Conservation (phyloP, 2,113 vertebrate species). For the Chascanopsetta lugubris region DNA sequence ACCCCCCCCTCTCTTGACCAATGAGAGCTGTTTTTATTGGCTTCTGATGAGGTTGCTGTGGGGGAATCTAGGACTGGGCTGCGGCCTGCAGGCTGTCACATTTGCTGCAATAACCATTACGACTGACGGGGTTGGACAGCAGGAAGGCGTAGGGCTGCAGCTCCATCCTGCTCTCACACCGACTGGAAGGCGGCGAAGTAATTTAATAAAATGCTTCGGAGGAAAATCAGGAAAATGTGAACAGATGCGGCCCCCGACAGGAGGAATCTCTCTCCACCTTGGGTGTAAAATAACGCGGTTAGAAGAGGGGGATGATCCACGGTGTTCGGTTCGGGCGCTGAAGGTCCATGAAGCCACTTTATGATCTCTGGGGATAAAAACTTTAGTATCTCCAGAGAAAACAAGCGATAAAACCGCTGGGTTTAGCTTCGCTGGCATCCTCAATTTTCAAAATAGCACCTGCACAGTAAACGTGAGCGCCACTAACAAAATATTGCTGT, state of each 20-base stretch:
- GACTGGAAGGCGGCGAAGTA: conserved; percentile 47
- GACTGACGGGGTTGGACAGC: conserved; percentile 42
- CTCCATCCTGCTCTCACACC: conserved; percentile 36
- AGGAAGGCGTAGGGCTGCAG: conserved; percentile 21
- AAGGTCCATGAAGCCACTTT: conserved; percentile 31
- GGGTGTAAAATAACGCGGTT: conserved; percentile 33
- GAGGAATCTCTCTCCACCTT: conserved; percentile 27
- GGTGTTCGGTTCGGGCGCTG: conserved; percentile 20
- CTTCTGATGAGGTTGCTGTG: conserved; percentile 37
- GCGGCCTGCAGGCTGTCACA: conserved; percentile 43
- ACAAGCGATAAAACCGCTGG: conserved; percentile 39
- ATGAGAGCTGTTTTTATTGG: conserved; percentile 34
- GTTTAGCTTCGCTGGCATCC: conserved; percentile 25
- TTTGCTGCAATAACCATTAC: conserved; percentile 59
- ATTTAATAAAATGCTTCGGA: conserved; percentile 55
- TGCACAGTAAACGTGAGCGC: conserved; percentile 31
- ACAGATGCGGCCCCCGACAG: conserved; percentile 46
- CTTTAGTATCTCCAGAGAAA: conserved; percentile 50
- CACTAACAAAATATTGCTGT: conserved; percentile 52
- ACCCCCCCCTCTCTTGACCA: conserved; percentile 27
- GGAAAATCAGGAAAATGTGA: conserved; percentile 39
- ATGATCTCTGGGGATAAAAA: conserved; percentile 49
- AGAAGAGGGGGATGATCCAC: conserved; percentile 10
- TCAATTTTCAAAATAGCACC: conserved; percentile 50
- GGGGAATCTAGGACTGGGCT: conserved; percentile 22